phyloP scores from a whole-genome alignment of 2,113 vertebrate species.

The Hylia prasina region DNA sequence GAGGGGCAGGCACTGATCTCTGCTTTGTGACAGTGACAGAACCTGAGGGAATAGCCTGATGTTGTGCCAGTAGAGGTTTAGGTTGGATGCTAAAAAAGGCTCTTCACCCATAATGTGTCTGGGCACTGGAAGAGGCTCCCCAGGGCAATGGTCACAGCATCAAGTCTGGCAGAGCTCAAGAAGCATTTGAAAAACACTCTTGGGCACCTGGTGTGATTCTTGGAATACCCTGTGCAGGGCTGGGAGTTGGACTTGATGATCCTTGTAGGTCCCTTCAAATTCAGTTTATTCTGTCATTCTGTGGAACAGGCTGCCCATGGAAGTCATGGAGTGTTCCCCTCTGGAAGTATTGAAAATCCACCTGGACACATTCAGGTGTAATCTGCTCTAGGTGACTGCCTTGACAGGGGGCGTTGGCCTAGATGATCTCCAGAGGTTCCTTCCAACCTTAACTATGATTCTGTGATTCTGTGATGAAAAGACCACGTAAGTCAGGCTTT shows the following conservation, averaged over 20 bases:
- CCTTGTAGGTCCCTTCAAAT: neutral
- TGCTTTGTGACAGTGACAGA: neutral
- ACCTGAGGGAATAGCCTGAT: neutral
- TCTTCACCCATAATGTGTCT: neutral
- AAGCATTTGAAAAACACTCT: neutral
- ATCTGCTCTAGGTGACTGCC: neutral
- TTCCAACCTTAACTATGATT: neutral
- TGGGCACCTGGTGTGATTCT: accelerated
- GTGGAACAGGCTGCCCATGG: neutral
- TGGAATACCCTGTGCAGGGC: neutral
- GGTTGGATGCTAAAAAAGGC: neutral
- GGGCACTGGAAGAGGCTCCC: neutral
- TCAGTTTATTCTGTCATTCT: neutral
- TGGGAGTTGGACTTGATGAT: neutral
- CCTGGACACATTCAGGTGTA: accelerated
- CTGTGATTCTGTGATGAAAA: neutral
- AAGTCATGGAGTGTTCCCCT: neutral
- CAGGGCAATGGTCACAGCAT: neutral
- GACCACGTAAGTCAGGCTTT: neutral
- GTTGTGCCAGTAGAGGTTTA: neutral
- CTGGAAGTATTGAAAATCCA: neutral
- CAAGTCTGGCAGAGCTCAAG: neutral
- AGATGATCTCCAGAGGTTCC: neutral
- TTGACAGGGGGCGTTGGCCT: neutral
- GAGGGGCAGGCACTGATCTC: neutral